These are phyloP conservation scores for Eunapius fragilis DNA, from an alignment of 37 sponge, comb jelly and placozoan genomes.

Conservation along the genomic window DNA sequence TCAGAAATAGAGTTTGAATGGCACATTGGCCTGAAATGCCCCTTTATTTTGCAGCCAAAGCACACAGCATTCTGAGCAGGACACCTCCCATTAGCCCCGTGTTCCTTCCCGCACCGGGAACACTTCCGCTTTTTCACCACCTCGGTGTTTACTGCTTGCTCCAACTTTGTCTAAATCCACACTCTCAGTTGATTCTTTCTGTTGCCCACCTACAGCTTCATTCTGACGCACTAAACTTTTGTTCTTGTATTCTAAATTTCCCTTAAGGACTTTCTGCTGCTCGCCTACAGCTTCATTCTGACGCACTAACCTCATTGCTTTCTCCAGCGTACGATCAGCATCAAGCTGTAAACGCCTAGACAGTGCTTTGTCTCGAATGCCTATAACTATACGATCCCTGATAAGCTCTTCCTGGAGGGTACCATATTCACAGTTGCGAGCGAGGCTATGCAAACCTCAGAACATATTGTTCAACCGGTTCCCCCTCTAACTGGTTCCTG, in stretches of 20 bases:
- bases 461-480: conserved; percentile 20
- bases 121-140: too few species aligned
- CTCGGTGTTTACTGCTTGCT: too few species aligned
- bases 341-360: conserved; percentile 17
- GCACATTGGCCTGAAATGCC: too few species aligned
- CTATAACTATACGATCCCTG: conserved; percentile 22
- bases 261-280: conserved; percentile 8
- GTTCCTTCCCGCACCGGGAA: too few species aligned
- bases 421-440: conserved; percentile 5
- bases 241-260: neutral
- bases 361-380: conserved; percentile 14
- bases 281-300: conserved; percentile 26
- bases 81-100: too few species aligned
- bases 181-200: neutral
- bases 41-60: too few species aligned
- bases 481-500: conserved; percentile 15
- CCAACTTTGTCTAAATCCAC: neutral
- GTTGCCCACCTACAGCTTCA: too few species aligned
- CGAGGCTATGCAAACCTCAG: neutral
- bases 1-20: too few species aligned
- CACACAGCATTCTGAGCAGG: too few species aligned
- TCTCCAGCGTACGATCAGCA: conserved; percentile 30
- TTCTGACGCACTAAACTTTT: neutral
- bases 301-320: conserved; percentile 15
- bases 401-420: neutral